Evolutionary conservation across 92 coral and sea anemone species (phyloP).

Genomic region (Phenganax subtilis): DNA sequence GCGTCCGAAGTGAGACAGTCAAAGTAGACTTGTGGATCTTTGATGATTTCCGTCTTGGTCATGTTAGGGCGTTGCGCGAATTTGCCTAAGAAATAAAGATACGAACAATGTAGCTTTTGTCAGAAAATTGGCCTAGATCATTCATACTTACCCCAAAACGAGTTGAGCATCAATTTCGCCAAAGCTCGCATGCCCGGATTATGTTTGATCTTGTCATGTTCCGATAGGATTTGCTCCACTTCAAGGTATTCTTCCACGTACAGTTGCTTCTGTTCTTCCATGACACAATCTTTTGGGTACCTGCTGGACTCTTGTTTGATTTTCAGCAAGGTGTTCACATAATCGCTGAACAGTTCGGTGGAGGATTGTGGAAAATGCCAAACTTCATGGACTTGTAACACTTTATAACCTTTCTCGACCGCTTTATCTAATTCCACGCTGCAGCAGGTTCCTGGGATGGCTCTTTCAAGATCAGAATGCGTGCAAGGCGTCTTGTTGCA

Average conservation of each 20-base stretch:
- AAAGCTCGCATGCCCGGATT: conserved; percentile 7
- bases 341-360: not conserved
- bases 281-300: not conserved
- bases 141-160: not conserved
- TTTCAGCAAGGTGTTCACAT: not conserved
- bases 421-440: not conserved
- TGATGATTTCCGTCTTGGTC: no score
- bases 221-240: not conserved
- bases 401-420: not conserved
- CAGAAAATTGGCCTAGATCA: no score
- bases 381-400: conserved; percentile 16
- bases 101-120: no score
- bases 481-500: conserved; percentile 12
- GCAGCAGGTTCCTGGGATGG: conserved; percentile 14
- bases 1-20: no score
- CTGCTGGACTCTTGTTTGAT: not conserved
- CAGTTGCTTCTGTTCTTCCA: no score
- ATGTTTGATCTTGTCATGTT: not conserved
- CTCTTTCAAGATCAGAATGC: conserved; percentile 14
- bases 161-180: conserved; percentile 6
- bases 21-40: no score
- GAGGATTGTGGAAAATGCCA: conserved; percentile 30
- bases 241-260: not conserved
- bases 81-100: no score
- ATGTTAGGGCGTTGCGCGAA: no score